Base-by-base conservation (phyloP, 2,797 vertebrate species). In the Mormyrops attenuatus region DNA sequence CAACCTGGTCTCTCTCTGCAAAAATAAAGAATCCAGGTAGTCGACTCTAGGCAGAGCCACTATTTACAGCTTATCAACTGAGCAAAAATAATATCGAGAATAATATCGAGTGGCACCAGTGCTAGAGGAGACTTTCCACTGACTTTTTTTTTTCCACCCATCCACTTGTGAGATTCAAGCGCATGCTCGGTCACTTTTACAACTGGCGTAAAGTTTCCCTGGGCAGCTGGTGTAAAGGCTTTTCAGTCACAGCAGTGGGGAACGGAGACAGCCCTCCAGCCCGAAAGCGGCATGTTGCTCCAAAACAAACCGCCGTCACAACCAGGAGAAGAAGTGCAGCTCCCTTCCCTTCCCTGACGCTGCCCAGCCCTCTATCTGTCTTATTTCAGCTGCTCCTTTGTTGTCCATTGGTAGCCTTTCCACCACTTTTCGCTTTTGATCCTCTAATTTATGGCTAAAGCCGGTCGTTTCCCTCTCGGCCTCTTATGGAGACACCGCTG, bases 11-110 rank as follows among this genome's bases (percentile, higher is more conserved):
- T 92, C 87, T 91, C 93, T 93, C 88, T 77, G 87, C 90, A 90
- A 93, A 94, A 94, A 94, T 93, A 95, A 93, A 93, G 89, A 88
- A 85, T 92, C 88, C 47, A 85, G 82, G n/a, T 52, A 26, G 47
- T 85, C n/a, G 20, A 85, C 44, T 49, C 47, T 85, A 26, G 3
- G 8, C n/a, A 17, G 50, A 30, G 13, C 1, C 22, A 26, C 52
- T 87, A 34, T 87, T 34, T 7, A 15, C 49, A 38, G 52, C 20
- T 84, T 89, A 55, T 55, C 53, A 20, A 47, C 77, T 47, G 13
- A 47, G 17, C 13, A 50, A 66, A 86, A 85, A 60, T 30, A 66
- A 89, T 69, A 44, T n/a, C 6, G 22, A 55, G 17, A 52, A 22
- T 30, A 34, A 57, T 82, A 50, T 22, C 9, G 80, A 3, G 17